Conservation (phyloP, 2,797 vertebrate species). For the Falco rusticolus region DNA sequence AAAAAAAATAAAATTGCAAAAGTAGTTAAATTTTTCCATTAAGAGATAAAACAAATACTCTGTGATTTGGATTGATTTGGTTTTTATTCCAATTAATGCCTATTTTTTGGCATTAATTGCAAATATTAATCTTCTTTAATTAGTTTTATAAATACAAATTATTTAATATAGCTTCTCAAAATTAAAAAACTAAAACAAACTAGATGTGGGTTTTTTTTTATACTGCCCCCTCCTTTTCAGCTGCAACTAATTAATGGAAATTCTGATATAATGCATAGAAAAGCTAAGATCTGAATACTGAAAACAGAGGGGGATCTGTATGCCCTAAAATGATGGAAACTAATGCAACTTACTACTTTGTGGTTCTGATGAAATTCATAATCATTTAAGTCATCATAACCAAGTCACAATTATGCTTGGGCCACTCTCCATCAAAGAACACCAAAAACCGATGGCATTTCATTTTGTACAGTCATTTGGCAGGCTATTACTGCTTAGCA, state of each 20-base stretch:
- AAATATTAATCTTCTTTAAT: background rate
- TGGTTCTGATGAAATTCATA: background rate
- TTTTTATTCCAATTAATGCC: background rate
- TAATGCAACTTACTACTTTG: background rate
- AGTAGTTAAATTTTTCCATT: background rate
- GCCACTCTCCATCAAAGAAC: background rate
- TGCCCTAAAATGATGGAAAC: background rate
- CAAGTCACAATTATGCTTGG: background rate
- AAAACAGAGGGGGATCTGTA: background rate
- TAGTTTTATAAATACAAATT: background rate
- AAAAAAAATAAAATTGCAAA: conserved; percentile 48
- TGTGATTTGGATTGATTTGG: background rate
- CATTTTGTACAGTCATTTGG: background rate
- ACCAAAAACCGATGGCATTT: background rate
- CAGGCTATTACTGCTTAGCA: background rate
- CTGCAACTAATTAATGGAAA: background rate
- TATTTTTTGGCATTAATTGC: background rate
- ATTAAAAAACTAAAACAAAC: background rate
- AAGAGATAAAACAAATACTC: background rate
- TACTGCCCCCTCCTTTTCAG: background rate
- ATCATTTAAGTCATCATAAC: background rate
- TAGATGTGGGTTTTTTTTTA: background rate
- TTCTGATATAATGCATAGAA: background rate
- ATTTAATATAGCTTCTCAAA: background rate
- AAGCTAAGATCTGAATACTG: background rate